Evolutionary conservation across 2,113 vertebrate genomes (phyloP).

Genomic region (Ceyx melanurus): DNA sequence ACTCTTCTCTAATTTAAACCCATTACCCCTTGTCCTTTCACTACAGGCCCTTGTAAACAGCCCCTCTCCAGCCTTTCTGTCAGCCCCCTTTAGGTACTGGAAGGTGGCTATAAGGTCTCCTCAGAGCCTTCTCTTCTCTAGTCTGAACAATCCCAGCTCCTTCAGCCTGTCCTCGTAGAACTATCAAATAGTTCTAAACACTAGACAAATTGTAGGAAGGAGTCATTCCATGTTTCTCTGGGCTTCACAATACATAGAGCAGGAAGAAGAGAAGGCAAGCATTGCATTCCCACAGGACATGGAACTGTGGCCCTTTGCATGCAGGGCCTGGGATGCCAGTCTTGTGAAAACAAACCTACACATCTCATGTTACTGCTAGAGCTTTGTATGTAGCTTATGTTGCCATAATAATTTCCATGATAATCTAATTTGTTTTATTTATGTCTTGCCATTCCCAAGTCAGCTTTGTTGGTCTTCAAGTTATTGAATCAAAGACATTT

Average conservation of each 20-base stretch:
- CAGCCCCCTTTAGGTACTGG: no score
- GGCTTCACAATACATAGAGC: neutral
- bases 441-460: neutral
- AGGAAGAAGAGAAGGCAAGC: neutral
- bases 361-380: neutral
- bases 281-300: neutral
- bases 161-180: no score
- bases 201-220: neutral
- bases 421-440: neutral
- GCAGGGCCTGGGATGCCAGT: neutral
- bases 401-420: neutral
- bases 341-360: neutral
- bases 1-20: no score
- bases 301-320: neutral
- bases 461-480: neutral
- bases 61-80: no score
- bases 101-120: no score
- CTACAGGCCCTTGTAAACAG: no score
- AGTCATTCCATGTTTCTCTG: neutral
- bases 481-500: neutral
- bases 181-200: neutral
- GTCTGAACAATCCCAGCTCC: no score
- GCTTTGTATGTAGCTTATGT: neutral
- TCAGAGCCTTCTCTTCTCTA: no score
- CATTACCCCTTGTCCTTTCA: no score